Evolutionary conservation across 1,140 invertebrate genomes (phyloP).

Genomic region (Cydia fagiglandana): DNA sequence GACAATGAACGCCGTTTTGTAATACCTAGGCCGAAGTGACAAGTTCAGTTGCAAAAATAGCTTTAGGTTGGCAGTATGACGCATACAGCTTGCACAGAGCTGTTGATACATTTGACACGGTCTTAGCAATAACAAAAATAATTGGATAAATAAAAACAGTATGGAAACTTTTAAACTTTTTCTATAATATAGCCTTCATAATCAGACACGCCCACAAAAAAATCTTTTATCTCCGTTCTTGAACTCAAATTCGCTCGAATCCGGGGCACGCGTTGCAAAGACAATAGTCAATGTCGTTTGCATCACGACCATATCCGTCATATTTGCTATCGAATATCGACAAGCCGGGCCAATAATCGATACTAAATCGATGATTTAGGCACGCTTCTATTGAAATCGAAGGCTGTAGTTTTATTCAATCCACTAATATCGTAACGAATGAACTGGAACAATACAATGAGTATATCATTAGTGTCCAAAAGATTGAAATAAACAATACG

Average conservation of each 20-base stretch:
- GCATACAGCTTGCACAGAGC: neutral
- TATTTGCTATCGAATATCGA: conserved; percentile 55
- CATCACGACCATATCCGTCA: conserved; percentile 62
- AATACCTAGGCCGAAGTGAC: conserved; percentile 32
- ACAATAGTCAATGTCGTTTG: conserved; percentile 67
- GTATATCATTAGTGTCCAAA: conserved; percentile 18
- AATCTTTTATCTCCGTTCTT: conserved; percentile 42
- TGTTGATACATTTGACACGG: conserved; percentile 16
- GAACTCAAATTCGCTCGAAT: conserved; percentile 64
- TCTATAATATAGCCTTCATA: conserved; percentile 8
- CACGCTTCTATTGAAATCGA: conserved; percentile 41
- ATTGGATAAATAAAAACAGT: neutral
- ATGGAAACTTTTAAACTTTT: conserved; percentile 25
- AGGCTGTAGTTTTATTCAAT: conserved; percentile 40
- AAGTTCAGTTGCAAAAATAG: conserved; percentile 51
- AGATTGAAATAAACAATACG: conserved; percentile 23
- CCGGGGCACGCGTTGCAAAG: conserved; percentile 58
- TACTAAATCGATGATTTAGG: conserved; percentile 43
- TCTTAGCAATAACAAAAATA: conserved; percentile 1
- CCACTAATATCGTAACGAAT: conserved; percentile 9
- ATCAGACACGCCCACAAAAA: conserved; percentile 29
- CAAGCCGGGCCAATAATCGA: conserved; percentile 54
- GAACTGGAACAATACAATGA: conserved; percentile 15
- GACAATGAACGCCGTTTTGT: conserved; percentile 43
- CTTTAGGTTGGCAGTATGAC: conserved; percentile 23